phyloP scores from a whole-genome alignment of 2,888 invertebrate species.

The Caenorhabditis panamensis region DNA sequence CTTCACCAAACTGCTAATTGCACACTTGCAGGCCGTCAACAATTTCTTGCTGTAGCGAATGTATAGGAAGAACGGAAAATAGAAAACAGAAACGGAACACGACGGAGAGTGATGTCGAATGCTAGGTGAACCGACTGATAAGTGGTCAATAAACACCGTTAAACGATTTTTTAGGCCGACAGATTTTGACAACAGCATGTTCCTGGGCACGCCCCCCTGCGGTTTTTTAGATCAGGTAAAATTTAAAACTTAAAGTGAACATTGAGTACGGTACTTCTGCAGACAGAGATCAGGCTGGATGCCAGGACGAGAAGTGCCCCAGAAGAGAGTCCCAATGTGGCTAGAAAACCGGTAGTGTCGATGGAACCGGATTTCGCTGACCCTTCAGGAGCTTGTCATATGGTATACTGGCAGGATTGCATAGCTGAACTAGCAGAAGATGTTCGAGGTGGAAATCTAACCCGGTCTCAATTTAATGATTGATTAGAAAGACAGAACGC shows the following conservation, averaged over 20 bases:
- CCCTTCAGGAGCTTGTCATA: conserved; percentile 33
- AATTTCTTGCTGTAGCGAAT: background rate
- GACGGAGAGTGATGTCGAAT: conserved; percentile 19
- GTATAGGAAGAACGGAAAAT: conserved; percentile 3
- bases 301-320: background rate
- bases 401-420: conserved; percentile 64
- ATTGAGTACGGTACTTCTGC: too few relatives aligned
- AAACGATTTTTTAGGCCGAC: conserved; percentile 29
- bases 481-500: conserved; percentile 28
- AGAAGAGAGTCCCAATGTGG: background rate
- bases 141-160: background rate
- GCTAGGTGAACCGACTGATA: conserved; percentile 26
- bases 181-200: background rate
- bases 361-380: conserved; percentile 51
- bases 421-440: conserved; percentile 51
- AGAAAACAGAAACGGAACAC: conserved; percentile 22
- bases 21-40: too few relatives aligned
- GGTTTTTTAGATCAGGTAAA: conserved; percentile 14
- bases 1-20: too few relatives aligned
- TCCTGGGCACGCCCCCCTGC: conserved; percentile 10
- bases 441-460: conserved; percentile 49
- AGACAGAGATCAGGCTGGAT: conserved; percentile 6
- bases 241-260: too few relatives aligned
- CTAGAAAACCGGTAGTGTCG: conserved; percentile 15
- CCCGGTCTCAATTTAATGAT: too few relatives aligned